Conservation (phyloP, 2,113 vertebrate genomes). For the Rhinolophus sinicus region DNA sequence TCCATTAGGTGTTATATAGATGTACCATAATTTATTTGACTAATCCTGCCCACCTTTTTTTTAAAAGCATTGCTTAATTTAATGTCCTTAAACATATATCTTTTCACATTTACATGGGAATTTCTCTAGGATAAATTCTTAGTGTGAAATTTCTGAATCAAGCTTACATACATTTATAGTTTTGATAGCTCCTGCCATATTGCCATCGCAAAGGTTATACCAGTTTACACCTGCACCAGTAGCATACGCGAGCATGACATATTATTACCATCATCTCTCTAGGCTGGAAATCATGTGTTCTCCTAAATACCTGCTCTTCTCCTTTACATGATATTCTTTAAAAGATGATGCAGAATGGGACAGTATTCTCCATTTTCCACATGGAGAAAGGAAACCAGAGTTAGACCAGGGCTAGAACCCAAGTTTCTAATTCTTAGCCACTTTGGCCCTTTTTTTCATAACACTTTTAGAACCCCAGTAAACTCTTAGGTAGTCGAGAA, state of each 20-base stretch:
- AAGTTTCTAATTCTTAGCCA: not conserved
- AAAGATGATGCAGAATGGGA: not conserved
- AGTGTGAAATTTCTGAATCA: not conserved
- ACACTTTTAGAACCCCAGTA: not conserved
- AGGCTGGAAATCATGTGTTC: not conserved
- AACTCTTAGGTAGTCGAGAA: not conserved
- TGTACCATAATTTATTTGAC: not conserved
- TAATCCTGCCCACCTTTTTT: not conserved
- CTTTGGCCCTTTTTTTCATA: not conserved
- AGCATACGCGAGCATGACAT: accelerated
- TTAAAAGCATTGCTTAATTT: not conserved
- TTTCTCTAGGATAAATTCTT: slow-evolving; percentile 6
- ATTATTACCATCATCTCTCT: not conserved
- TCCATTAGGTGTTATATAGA: not conserved
- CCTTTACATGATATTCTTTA: not conserved
- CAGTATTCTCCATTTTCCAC: not conserved
- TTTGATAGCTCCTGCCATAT: not conserved
- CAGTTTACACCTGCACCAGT: not conserved
- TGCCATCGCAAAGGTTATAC: not conserved
- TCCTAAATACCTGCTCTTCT: not conserved
- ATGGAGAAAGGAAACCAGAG: not conserved
- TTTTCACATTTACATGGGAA: not conserved
- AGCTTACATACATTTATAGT: not conserved
- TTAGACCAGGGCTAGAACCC: not conserved
- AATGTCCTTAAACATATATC: not conserved